A percentile compares a stretch with the other conserved stretches of the same genome.
Conservation (phyloP, 2,797 vertebrate genomes). For the Podargus strigoides region DNA sequence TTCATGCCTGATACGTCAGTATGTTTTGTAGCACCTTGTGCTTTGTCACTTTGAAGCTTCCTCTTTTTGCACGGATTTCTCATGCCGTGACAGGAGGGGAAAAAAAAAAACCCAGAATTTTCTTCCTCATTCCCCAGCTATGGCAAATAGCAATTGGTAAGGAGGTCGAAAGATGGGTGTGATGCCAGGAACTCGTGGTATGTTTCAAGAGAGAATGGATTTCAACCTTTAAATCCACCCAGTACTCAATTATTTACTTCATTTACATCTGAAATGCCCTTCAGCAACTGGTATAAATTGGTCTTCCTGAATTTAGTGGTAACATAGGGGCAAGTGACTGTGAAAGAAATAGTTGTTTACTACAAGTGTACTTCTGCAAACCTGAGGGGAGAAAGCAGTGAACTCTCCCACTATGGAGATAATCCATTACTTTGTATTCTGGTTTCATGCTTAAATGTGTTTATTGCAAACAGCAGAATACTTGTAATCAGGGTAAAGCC, state of each 20-base stretch:
- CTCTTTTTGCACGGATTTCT: background rate
- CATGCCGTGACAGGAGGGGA: background rate
- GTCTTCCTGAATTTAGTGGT: background rate
- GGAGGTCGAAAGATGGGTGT: background rate
- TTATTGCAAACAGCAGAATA: background rate
- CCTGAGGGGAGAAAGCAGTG: background rate
- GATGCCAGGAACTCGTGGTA: background rate
- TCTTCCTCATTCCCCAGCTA: background rate
- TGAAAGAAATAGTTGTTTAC: background rate
- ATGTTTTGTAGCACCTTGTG: background rate
- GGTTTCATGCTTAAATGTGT: background rate
- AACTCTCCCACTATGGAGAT: background rate
- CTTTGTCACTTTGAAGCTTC: background rate
- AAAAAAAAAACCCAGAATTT: background rate
- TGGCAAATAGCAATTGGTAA: background rate
- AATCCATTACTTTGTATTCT: background rate
- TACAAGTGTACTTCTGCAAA: background rate
- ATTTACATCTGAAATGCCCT: background rate
- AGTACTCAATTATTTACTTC: background rate
- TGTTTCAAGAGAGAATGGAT: background rate
- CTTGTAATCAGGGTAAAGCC: background rate
- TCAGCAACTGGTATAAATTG: background rate
- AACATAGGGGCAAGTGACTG: background rate
- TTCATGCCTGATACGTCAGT: background rate
- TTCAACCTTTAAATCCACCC: background rate